phyloP scores from a whole-genome alignment of 2,888 invertebrate species.

The Gastrophysa polygoni region DNA sequence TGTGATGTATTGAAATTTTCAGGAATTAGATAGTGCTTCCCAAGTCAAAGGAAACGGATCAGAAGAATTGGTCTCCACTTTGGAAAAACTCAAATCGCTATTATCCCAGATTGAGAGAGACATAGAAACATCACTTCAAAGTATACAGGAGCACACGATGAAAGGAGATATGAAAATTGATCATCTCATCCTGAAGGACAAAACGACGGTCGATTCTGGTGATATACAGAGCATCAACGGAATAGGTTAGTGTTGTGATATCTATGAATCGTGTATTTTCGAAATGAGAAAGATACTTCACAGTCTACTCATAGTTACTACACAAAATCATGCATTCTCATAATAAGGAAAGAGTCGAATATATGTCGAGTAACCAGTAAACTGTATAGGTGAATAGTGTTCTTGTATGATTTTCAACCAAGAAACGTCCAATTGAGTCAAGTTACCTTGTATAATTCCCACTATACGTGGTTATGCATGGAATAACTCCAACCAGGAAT shows the following conservation, averaged over 20 bases:
- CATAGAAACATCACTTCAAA: background rate
- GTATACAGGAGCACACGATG: background rate
- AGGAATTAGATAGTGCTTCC: slow-evolving; percentile 4
- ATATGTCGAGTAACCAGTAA: no score
- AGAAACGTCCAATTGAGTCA: no score
- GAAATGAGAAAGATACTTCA: no score
- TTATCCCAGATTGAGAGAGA: background rate
- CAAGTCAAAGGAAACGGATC: background rate
- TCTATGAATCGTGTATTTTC: no score
- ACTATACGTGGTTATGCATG: no score
- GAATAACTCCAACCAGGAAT: no score
- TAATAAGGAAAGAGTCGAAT: no score
- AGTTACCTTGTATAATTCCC: no score
- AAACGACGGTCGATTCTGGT: background rate
- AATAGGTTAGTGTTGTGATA: background rate
- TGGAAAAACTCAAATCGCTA: background rate
- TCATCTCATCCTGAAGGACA: background rate
- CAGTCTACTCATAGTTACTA: no score
- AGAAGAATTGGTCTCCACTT: background rate
- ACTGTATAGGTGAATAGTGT: no score
- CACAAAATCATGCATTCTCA: no score
- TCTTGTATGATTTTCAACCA: no score
- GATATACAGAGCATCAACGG: background rate
- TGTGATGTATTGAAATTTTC: background rate
- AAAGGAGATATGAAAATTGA: background rate